Evolutionary conservation across 2,113 vertebrate genomes (phyloP).

Genomic region (Gopherus flavomarginatus): DNA sequence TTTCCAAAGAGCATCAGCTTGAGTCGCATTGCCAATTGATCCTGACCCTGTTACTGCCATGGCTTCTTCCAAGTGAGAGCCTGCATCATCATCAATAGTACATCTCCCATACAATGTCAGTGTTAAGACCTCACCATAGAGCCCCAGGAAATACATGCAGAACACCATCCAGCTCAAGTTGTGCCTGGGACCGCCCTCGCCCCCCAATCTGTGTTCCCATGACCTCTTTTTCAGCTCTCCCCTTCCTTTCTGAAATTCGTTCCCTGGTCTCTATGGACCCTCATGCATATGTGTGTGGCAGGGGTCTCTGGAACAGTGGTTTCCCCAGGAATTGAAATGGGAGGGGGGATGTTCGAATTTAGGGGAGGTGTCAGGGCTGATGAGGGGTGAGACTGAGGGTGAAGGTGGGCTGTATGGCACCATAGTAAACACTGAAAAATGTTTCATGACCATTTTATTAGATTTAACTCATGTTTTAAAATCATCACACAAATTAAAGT

Average conservation of each 20-base stretch:
- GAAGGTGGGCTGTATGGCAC: no score
- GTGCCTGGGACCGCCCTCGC: neutral
- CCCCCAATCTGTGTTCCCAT: neutral
- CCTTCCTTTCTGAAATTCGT: neutral
- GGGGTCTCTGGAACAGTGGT: neutral
- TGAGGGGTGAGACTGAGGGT: no score
- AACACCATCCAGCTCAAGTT: neutral
- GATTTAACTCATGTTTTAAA: no score
- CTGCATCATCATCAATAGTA: neutral
- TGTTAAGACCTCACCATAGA: neutral
- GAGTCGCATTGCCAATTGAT: neutral
- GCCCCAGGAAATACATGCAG: neutral
- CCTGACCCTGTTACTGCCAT: neutral
- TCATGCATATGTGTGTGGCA: neutral
- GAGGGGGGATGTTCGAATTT: no score
- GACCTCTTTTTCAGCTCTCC: neutral
- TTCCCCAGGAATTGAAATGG: no score
- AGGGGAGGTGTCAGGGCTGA: no score
- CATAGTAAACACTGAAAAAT: no score
- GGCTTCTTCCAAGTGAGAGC: neutral
- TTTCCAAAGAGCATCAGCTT: neutral
- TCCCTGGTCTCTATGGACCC: neutral
- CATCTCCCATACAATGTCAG: neutral
- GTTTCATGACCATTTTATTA: no score
- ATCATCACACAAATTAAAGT: no score